phyloP scores from a whole-genome alignment of 2,797 vertebrate species.

The Buphagus erythrorhynchus region DNA sequence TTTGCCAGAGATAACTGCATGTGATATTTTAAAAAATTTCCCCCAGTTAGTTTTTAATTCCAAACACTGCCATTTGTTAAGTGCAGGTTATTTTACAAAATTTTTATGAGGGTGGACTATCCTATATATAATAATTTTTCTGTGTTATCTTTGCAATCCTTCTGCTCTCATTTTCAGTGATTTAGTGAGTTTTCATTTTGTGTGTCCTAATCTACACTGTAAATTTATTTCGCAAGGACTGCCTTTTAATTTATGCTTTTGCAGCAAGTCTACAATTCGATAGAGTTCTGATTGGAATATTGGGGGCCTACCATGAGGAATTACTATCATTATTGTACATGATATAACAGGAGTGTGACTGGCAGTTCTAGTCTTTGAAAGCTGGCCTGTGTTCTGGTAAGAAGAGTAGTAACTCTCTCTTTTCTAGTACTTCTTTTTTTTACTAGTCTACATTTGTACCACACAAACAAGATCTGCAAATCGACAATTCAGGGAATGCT shows the following conservation, averaged over 20 bases:
- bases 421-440: neutral
- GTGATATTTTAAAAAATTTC: neutral
- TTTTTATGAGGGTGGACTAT: neutral
- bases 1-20: neutral
- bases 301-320: neutral
- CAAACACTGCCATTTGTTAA: neutral
- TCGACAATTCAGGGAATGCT: neutral
- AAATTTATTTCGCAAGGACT: neutral
- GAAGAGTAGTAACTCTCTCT: neutral
- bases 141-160: neutral
- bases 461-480: neutral
- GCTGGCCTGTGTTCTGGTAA: neutral
- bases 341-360: accelerated
- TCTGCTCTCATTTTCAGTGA: neutral
- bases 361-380: neutral
- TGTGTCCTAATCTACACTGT: neutral
- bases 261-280: neutral
- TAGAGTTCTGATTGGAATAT: neutral
- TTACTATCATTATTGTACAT: neutral
- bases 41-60: neutral
- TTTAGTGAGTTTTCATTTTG: neutral
- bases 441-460: neutral
- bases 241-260: neutral
- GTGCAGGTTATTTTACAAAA: neutral
- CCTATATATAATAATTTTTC: neutral